Evolutionary conservation across 2,888 invertebrate species (phyloP), one percentile per base, ranked within the genome.

Genomic region (Zele albiditarsus): DNA sequence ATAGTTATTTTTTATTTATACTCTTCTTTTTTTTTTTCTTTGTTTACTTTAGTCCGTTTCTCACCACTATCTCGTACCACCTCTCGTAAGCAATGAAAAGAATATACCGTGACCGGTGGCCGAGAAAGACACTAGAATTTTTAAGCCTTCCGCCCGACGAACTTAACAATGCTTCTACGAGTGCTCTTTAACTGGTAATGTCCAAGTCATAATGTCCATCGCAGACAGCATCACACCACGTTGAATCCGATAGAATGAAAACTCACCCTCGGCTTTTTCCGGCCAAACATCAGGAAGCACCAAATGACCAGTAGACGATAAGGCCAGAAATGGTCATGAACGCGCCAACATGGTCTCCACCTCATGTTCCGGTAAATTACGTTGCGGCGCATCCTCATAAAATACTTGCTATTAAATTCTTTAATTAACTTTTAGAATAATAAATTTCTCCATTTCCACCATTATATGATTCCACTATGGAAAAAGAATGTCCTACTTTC

Each of bases 141-240:
- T 82, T 78, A 83, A 85, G 81, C 82, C 83, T 83, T 83, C 83
- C 79, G 79, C 80, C 80, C 81, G 82, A 81, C 82, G 82, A 84
- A 85, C 78, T 84, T 81, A 82, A 83, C 83, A 79, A 81, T 81
- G 80, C 73, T 73, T 73, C 79, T 66, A 72, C 70, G 65, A 75
- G 65, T 72, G 74, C 62, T 72, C 76, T 77, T 78, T 74, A 77
- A 76, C 76, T 74, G 65, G 75, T 77, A 75, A 77, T 70, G 73
- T 78, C 78, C 57, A 67, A 75, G 78, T 78, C 73, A 74, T 78
- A 78, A 75, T 70, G 63, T 66, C 70, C 69, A 10, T 57, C 23
- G 49, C 58, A 74, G 71, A 70, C 73, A 71, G 68, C 67, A 63
- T 65, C 71, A 53, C 53, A 25, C 58, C 38, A 27, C 27, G 70